These are phyloP conservation scores for Chlorodrepanis virens DNA, from an alignment of 2,113 vertebrate genomes.

Conservation along the genomic window DNA sequence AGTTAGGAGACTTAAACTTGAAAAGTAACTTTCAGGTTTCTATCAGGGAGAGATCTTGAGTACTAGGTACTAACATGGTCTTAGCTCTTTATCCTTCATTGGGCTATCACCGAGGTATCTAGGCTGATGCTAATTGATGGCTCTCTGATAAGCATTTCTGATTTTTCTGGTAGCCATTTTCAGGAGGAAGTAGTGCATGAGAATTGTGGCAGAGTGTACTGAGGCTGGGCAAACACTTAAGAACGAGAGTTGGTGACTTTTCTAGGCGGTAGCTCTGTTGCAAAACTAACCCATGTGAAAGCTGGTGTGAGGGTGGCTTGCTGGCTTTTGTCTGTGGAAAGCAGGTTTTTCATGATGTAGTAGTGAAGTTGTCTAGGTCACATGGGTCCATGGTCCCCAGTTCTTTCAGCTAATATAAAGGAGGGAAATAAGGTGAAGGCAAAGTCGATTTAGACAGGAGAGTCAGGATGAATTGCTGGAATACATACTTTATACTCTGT, in stretches of 20 bases:
- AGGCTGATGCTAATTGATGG: neutral
- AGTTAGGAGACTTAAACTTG: neutral
- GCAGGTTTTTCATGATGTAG: neutral
- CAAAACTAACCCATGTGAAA: neutral
- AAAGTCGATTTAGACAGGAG: neutral
- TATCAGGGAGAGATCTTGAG: neutral
- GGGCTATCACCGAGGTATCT: neutral
- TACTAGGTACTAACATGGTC: neutral
- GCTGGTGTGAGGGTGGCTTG: neutral
- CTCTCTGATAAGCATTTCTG: neutral
- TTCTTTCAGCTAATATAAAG: neutral
- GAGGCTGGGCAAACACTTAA: neutral
- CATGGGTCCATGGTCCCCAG: neutral
- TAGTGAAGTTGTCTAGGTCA: neutral
- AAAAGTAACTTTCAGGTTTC: neutral
- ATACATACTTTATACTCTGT: neutral
- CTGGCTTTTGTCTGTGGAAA: neutral
- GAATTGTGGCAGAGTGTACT: neutral
- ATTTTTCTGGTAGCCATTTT: neutral
- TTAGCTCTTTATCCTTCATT: neutral
- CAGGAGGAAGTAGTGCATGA: neutral
- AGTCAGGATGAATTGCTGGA: neutral
- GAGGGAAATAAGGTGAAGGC: neutral
- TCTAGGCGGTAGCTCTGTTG: neutral
- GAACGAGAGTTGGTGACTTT: neutral